Base-by-base conservation (phyloP, 1,140 invertebrate species). In the Venustaconcha ellipsiformis region DNA sequence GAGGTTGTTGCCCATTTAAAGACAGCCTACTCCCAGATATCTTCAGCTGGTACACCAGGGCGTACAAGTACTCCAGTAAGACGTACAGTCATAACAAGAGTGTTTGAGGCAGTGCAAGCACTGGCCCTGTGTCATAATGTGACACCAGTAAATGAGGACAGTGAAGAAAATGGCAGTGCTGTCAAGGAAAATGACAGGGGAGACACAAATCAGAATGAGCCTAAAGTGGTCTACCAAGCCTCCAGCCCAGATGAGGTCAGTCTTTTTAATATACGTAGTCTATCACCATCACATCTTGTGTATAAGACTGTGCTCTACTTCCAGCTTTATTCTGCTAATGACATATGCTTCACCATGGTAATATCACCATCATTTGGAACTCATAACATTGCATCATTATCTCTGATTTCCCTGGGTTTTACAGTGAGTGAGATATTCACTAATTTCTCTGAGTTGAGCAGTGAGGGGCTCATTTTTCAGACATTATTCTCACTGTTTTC, bases 91-190 rank as follows among this genome's bases (percentile, higher is more conserved):
- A 93, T 94, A 63, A 95, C 94, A 60, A 92, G 96, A 60, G 94
- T 98, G 62, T 94, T 94, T 37, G 95, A 99, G 83, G 96, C 96
- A 0, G 96, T 99, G 12, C 94, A 96, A 82, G 97, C 98, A 0
- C 90, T 99, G 17, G 97, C 98, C 0, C 90, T 99, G 11, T 99
- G 99, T 90, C 98, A 99, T 88, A 99, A 99, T 91, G 99, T 99
- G 0, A 99, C 99, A 0, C 99, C 99, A 0, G 96, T 99, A 11
- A 96, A 95, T 87, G 97, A 99, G 83, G 88, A 89, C 57, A 68
- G 77, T 65, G 89, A 77, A 84, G 76, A 80, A 55, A 80, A 78
- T 20, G 90, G 90, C 18, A 82, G 83, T 78, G 60, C 74, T 37
- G 84, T 87, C 8, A 86, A 85, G 57, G 87, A 89, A 74, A 89